These are phyloP conservation scores for Miniopterus natalensis DNA, from an alignment of 2,113 vertebrate species.

Conservation along the genomic window DNA sequence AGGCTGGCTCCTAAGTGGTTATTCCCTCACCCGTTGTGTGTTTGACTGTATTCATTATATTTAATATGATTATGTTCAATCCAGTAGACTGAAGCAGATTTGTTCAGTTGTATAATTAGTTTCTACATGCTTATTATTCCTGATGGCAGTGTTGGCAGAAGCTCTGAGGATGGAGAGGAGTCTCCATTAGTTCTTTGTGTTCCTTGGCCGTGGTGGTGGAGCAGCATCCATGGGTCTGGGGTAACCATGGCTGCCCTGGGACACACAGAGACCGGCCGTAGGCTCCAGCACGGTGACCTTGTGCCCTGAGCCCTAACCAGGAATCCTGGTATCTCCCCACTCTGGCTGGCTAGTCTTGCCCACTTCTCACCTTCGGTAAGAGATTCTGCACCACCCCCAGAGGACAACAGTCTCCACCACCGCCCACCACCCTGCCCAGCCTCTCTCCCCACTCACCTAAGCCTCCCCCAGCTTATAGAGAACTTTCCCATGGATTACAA, in stretches of 20 bases:
- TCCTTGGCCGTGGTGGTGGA: not conserved
- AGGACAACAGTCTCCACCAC: not conserved
- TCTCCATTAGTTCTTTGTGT: not conserved
- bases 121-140: constrained; percentile 64
- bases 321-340: not conserved
- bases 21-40: constrained; percentile 47
- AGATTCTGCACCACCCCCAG: not conserved
- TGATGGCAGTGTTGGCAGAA: constrained; percentile 62
- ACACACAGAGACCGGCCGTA: not conserved
- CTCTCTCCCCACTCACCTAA: not conserved
- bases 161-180: not conserved
- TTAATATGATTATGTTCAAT: constrained; percentile 78
- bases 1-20: not conserved
- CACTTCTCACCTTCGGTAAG: not conserved
- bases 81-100: constrained; percentile 74
- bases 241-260: not conserved
- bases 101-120: constrained; percentile 73
- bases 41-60: constrained; percentile 77
- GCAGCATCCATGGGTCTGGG: not conserved
- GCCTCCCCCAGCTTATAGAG: no score
- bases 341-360: not conserved
- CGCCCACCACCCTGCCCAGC: no score
- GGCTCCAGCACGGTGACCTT: not conserved
- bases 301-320: not conserved
- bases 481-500: not conserved